Evolutionary conservation across 2,888 invertebrate species (phyloP), one percentile per base, ranked within the genome.

Genomic region (Volucella inanis): DNA sequence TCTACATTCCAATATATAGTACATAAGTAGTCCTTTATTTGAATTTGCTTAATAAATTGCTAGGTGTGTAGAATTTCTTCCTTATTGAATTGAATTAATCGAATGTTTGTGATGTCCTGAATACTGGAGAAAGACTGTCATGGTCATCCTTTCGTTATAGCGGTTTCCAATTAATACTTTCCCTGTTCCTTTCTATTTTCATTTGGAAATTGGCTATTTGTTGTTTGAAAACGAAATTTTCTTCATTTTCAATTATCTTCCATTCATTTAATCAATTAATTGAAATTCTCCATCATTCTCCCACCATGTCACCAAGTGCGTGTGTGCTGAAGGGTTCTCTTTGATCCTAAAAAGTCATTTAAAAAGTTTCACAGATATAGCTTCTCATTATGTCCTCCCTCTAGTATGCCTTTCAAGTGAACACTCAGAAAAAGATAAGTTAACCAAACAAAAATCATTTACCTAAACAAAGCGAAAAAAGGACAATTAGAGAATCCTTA

Each of bases 191-290:
- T 59, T 11, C 38, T 64, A 54, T 62, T 38, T 54, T 45, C 38
- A 49, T 8, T 15, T 39, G 41, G 47, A 54, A 41, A 10, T n/a
- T 49, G 12, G 43, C 41, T 50, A 12, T 11, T 9, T 54, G 57
- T 75, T 75, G 65, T 75, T 67, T 11, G 57, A 31, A 65, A 65
- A 67, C 75, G 57, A 75, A 67, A 75, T 65, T 65, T 41, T 59
- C 75, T 43, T 54, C 75, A 12, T 75, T 65, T 43, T 67, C 50
- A 67, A 65, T 75, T 67, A 75, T 50, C 49, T 67, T 65, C 67
- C 43, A 67, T 75, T 67, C 57, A 75, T 65, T 75, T 67, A 52
- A 18, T 43, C 75, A 75, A 75, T 67, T 75, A 67, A 75, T 75
- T 59, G 65, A 18, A 57, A 43, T 39, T 11, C 31, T 12, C 15